Base-by-base conservation (phyloP, 2,888 invertebrate species). In the Plutella xylostella region DNA sequence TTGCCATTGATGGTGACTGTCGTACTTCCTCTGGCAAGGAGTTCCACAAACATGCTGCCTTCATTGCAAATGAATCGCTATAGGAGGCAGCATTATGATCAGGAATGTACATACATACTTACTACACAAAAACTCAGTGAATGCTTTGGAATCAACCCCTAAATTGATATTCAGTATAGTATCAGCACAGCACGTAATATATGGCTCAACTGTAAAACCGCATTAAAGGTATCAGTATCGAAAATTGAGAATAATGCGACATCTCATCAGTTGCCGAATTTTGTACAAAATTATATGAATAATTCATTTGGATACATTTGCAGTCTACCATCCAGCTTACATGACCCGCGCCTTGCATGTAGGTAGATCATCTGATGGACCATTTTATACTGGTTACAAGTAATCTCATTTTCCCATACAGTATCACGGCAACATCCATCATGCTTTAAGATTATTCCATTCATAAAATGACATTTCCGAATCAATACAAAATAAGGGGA, bases 171-270 rank as follows among this genome's bases (percentile, higher is more conserved):
- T n/a, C n/a, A n/a, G n/a, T n/a, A n/a, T n/a, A n/a, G n/a, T n/a
- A 28, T 28, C 11, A 28, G 2, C 4, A 28, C 25, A 25, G 9
- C 34, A 34, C 34, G 34, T 34, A 34, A 34, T 34, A 34, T 1
- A 15, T 33, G 28, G 14, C 2, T 14, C 15, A 14, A 14, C 14
- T 34, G 14, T 34, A 34, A 15, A 51, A 48, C 42, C 50, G 58
- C 58, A 69, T 67, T 65, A 70, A 63, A n/a, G 61, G 62, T 68
- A 66, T 69, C 60, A 62, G 53, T 9, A 34, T 55, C 53, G 59
- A 28, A 74, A 74, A 74, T 74, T 73, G 67, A 65, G 67, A 74
- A 73, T 74, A 71, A 74, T 74, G 71, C 64, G 69, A 68, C 67
- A 65, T 50, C 51, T 62, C 63, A 68, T 69, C 65, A 69, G 57